Conservation (phyloP, 2,888 invertebrate species). For the Troglohyphantes excavatus region DNA sequence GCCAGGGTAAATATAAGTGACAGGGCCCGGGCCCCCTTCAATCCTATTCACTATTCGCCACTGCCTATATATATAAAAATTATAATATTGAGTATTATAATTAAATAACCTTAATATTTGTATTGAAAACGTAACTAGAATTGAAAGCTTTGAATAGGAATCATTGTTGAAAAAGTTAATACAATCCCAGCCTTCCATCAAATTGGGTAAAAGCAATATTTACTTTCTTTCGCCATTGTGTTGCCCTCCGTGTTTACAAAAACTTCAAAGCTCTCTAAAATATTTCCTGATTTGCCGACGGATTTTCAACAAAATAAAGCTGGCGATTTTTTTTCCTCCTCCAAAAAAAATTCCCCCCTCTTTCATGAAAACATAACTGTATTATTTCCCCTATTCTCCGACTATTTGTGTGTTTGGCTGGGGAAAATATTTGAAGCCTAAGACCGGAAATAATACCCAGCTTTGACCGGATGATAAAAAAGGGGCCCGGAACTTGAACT, state of each 20-base stretch:
- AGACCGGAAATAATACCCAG: slow-evolving; percentile 25
- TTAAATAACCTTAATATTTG: too few species aligned
- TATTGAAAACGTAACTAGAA: too few species aligned
- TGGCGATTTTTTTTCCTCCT: neutral
- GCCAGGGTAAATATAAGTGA: too few species aligned
- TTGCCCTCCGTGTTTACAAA: slow-evolving; percentile 1
- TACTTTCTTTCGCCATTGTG: neutral
- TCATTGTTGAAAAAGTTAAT: too few species aligned
- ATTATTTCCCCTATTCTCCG: slow-evolving; percentile 7
- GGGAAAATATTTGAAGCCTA: slow-evolving; percentile 27
- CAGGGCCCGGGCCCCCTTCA: too few species aligned
- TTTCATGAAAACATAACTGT: slow-evolving; percentile 11
- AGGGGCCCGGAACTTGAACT: slow-evolving; percentile 2
- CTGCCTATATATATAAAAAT: too few species aligned
- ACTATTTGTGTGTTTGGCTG: slow-evolving; percentile 2
- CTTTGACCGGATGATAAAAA: slow-evolving; percentile 19
- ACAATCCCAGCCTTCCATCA: neutral
- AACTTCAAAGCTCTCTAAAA: slow-evolving; percentile 9
- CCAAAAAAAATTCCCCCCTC: neutral
- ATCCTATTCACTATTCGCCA: too few species aligned
- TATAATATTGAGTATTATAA: too few species aligned
- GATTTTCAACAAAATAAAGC: neutral
- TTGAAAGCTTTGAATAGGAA: too few species aligned
- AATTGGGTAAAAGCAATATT: neutral
- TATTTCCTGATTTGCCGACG: neutral